phyloP scores from a whole-genome alignment of 2,888 invertebrate genomes.

The Phyllotreta cruciferae region DNA sequence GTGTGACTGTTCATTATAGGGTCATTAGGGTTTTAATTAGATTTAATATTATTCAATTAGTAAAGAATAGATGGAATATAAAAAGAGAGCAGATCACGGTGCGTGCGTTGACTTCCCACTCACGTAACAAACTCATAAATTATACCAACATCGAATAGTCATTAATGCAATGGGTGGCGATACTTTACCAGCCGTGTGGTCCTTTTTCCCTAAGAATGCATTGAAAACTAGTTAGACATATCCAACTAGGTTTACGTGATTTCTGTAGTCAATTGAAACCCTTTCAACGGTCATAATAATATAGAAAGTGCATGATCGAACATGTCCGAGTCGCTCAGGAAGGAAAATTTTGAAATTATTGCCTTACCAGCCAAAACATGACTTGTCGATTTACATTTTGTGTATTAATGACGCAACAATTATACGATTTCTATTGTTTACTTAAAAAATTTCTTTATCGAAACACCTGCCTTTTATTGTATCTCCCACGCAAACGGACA shows the following conservation, averaged over 20 bases:
- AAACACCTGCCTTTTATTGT: slow-evolving; percentile 51
- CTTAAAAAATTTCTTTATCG: slow-evolving; percentile 43
- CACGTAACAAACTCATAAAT: slow-evolving; percentile 57
- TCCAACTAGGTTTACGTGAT: slow-evolving; percentile 12
- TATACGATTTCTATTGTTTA: slow-evolving; percentile 53
- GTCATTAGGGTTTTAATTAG: slow-evolving; percentile 43
- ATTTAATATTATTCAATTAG: slow-evolving; percentile 51
- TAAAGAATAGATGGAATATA: slow-evolving; percentile 42
- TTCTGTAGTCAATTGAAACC: too few species aligned
- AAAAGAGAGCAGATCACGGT: slow-evolving; percentile 54
- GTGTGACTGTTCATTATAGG: slow-evolving; percentile 20
- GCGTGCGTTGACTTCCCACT: slow-evolving; percentile 54
- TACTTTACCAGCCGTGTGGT: slow-evolving; percentile 47
- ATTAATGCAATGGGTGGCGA: slow-evolving; percentile 59
- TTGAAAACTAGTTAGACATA: slow-evolving; percentile 28
- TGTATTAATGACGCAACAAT: slow-evolving; percentile 51
- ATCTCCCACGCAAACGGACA: slow-evolving; percentile 47
- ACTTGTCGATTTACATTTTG: slow-evolving; percentile 50
- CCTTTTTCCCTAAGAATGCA: slow-evolving; percentile 37
- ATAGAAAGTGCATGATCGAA: too few species aligned
- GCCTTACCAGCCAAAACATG: slow-evolving; percentile 41
- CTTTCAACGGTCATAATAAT: too few species aligned
- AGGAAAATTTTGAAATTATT: too few species aligned
- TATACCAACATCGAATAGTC: slow-evolving; percentile 60
- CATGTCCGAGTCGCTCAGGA: too few species aligned